Evolutionary conservation across 2,113 vertebrate species (phyloP), one percentile per base, ranked within the genome.

Genomic region (Catharus fuscescens): DNA sequence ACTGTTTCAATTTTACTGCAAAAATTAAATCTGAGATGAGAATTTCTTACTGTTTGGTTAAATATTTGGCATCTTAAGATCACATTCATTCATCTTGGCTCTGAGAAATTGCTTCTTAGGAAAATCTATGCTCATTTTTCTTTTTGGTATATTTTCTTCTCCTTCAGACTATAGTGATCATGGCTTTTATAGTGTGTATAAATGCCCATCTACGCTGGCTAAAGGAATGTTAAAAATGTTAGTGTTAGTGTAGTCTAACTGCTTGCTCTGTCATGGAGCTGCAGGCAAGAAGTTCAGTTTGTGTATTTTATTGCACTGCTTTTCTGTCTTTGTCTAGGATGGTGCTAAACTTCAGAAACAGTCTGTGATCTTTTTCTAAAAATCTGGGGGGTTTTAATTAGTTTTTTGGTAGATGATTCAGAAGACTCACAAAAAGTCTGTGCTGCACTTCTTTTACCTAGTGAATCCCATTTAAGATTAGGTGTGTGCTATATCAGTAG

Each of bases 151-250:
- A 13, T 50, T 86, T 78, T 71, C 34, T 61, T 17, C 53, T 56
- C 44, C 53, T 88, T 74, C 73, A 72, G 36, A 57, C 56, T 86
- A 50, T 25, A 44, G 44, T 59, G 62, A 19, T 88, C 31, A 8
- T 14, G 6, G 29, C 40, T 93, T 77, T 74, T 44, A 32, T 28
- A 53, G 25, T 80, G 38, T 73, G 24, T 80, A 18, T 86, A 67
- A 86, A 72, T 89, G 61, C 45, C 56, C 53, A 56, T 93, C 65
- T 36, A 53, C 28, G 12, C 23, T 91, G 65, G 42, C 57, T 80
- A 28, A 69, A 85, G 86, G 93, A 91, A 79, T 93, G 73, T 45
- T 89, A 76, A 57, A 89, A 85, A 72, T 72, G 50, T 59, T 38
- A 48, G 8, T 62, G 34, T 61, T 80, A 62, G 20, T 66, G 6